Conservation (phyloP, 2,888 invertebrate genomes). For the Hirtodrosophila duncani region DNA sequence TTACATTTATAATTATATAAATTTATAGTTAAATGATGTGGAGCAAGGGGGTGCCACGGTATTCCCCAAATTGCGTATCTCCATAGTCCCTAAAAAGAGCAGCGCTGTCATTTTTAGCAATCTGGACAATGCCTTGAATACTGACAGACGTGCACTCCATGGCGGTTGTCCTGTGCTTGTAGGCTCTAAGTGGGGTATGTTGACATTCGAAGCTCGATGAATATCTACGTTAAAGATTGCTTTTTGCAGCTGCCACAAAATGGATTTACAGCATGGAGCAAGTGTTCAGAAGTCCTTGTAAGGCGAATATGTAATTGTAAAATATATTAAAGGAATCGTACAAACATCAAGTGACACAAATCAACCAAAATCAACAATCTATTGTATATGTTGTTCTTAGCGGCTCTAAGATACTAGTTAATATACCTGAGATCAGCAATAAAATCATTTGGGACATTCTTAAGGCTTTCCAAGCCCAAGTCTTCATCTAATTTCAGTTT, state of each 20-base stretch:
- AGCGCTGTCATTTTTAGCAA: slow-evolving; percentile 66
- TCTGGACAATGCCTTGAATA: slow-evolving; percentile 20
- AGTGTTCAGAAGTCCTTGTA: not conserved
- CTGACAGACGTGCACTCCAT: slow-evolving; percentile 20
- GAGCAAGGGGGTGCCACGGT: slow-evolving; percentile 97
- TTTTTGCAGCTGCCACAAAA: not conserved
- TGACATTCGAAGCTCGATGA: not conserved
- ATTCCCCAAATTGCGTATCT: slow-evolving; percentile 89
- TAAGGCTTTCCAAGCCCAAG: no score
- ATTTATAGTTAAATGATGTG: slow-evolving; percentile 92
- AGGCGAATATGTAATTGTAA: not conserved
- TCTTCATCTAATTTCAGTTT: no score
- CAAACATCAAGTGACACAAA: no score
- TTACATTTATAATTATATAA: not conserved
- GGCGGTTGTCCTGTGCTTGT: slow-evolving; percentile 44
- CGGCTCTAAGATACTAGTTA: no score
- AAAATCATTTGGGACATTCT: no score
- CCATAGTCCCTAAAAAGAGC: slow-evolving; percentile 89
- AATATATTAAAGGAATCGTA: no score
- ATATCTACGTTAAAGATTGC: not conserved
- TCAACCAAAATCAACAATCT: no score
- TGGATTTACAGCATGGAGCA: slow-evolving; percentile 2
- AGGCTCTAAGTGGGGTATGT: slow-evolving; percentile 47
- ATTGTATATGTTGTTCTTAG: no score
- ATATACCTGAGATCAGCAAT: no score